Evolutionary conservation across 2,888 invertebrate genomes (phyloP).

Genomic region (Scaptomyza flava): DNA sequence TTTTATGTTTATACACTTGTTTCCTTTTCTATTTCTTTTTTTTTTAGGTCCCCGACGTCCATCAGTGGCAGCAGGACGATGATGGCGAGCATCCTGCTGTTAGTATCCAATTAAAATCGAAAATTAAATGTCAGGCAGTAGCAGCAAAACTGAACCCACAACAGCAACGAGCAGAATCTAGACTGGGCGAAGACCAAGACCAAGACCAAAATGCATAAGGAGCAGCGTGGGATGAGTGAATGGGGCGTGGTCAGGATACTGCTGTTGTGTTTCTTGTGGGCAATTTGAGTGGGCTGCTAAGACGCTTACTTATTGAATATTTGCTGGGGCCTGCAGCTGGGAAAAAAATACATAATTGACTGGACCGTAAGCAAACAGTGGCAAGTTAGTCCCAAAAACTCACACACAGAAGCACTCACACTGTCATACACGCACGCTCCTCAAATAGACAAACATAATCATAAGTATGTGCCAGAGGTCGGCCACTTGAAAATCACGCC

Average conservation of each 20-base stretch:
- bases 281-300: constrained; percentile 50
- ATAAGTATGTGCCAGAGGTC: constrained; percentile 56
- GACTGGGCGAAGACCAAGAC: constrained; percentile 18
- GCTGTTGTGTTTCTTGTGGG: constrained; percentile 16
- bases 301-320: constrained; percentile 79
- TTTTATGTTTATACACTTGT: constrained; percentile 7
- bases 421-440: constrained; percentile 23
- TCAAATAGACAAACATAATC: constrained; percentile 80
- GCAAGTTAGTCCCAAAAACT: constrained; percentile 53
- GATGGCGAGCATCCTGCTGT: constrained; percentile 81
- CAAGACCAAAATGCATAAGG: constrained; percentile 20
- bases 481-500: constrained; percentile 75
- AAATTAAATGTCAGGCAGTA: constrained; percentile 83
- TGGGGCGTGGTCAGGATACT: constrained; percentile 2
- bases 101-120: constrained; percentile 84
- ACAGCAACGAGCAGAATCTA: constrained; percentile 31
- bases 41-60: constrained; percentile 50
- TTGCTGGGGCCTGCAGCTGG: constrained; percentile 60
- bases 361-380: constrained; percentile 76
- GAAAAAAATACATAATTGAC: constrained; percentile 78
- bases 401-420: constrained; percentile 24
- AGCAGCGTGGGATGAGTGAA: background rate
- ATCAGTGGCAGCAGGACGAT: constrained; percentile 58
- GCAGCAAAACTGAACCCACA: constrained; percentile 47
- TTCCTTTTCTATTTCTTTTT: constrained; percentile 26